Evolutionary conservation across 2,797 vertebrate genomes (phyloP).

Genomic region (Molossus molossus): DNA sequence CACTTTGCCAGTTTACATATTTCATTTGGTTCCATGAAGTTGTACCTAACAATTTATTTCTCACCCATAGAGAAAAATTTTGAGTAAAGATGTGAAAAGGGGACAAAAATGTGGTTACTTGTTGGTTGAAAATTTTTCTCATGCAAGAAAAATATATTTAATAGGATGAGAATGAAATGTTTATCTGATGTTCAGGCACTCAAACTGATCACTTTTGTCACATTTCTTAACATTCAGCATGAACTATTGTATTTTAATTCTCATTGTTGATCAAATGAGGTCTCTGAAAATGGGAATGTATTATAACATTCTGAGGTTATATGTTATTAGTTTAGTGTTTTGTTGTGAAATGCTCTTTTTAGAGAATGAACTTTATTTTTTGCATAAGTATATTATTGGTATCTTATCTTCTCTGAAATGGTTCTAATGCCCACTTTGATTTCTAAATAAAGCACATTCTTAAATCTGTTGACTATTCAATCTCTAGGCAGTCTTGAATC

Average conservation of each 20-base stretch:
- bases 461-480: conserved; percentile 37
- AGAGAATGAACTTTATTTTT: conserved; percentile 44
- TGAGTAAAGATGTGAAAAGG: neutral
- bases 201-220: conserved; percentile 17
- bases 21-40: neutral
- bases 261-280: neutral
- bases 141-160: conserved; percentile 12
- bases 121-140: conserved; percentile 38
- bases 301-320: conserved; percentile 48
- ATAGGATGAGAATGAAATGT: neutral
- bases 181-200: neutral
- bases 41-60: conserved; percentile 56
- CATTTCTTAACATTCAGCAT: neutral
- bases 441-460: conserved; percentile 35
- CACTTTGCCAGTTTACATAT: conserved; percentile 23
- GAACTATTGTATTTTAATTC: conserved; percentile 20
- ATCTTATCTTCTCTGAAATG: neutral
- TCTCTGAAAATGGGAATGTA: neutral
- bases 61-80: neutral
- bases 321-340: conserved; percentile 57
- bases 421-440: neutral
- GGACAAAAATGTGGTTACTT: neutral
- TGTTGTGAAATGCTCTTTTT: conserved; percentile 27
- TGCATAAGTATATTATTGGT: conserved; percentile 21
- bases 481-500: conserved; percentile 2